Conservation (phyloP, 2,888 invertebrate species). For the Therioaphis trifolii region DNA sequence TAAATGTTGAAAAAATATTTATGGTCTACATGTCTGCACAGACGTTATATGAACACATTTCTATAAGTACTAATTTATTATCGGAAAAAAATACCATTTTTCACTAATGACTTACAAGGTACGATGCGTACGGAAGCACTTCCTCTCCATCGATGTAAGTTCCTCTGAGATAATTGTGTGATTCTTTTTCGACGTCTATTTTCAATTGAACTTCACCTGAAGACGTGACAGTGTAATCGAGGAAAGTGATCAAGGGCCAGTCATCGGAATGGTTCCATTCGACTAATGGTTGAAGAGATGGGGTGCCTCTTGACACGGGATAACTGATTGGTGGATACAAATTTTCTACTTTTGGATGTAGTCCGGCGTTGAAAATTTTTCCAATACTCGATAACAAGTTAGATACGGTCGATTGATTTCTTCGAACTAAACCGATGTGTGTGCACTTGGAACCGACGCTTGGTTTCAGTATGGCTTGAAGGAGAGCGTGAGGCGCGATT, state of each 20-base stretch:
- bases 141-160: slow-evolving; percentile 94
- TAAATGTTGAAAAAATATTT: no score
- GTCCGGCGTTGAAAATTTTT: slow-evolving; percentile 82
- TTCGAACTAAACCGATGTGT: slow-evolving; percentile 68
- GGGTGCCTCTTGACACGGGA: slow-evolving; percentile 94
- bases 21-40: no score
- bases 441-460: slow-evolving; percentile 71
- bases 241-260: slow-evolving; percentile 73
- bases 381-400: slow-evolving; percentile 62
- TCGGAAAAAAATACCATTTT: no score
- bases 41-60: no score
- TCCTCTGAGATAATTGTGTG: slow-evolving; percentile 81
- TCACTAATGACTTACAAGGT: slow-evolving; percentile 74
- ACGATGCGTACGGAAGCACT: slow-evolving; percentile 95
- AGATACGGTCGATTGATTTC: slow-evolving; percentile 51
- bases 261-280: slow-evolving; percentile 92
- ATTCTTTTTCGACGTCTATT: slow-evolving; percentile 79
- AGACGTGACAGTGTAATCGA: slow-evolving; percentile 8
- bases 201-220: slow-evolving; percentile 71
- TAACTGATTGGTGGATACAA: slow-evolving; percentile 82
- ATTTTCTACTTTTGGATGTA: slow-evolving; percentile 78
- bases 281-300: slow-evolving; percentile 86
- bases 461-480: slow-evolving; percentile 74
- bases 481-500: slow-evolving; percentile 74
- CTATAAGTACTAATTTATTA: no score